Conservation (phyloP, 1,140 invertebrate species). For the Laodelphax striatellus region DNA sequence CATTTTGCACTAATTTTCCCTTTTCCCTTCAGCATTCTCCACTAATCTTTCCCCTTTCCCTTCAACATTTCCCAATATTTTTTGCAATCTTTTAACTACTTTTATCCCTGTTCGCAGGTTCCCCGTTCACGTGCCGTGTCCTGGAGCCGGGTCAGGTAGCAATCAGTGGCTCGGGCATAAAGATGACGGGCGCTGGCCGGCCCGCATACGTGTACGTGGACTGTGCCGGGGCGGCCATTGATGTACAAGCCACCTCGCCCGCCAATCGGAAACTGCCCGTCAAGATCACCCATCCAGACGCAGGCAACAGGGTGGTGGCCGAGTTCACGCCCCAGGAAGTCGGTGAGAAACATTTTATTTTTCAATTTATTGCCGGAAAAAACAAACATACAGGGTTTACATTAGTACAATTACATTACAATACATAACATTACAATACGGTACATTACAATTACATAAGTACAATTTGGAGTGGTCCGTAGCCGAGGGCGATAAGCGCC, state of each 20-base stretch:
- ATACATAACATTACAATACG: too few species aligned
- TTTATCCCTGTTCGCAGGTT: slow-evolving; percentile 39
- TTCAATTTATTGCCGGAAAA: too few species aligned
- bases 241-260: slow-evolving; percentile 64
- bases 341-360: slow-evolving; percentile 38
- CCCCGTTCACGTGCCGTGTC: slow-evolving; percentile 78
- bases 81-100: too few species aligned
- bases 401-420: too few species aligned
- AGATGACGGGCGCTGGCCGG: slow-evolving; percentile 45
- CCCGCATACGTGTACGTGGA: slow-evolving; percentile 47
- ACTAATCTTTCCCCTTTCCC: too few species aligned
- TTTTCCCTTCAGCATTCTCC: too few species aligned
- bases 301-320: slow-evolving; percentile 52
- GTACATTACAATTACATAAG: too few species aligned
- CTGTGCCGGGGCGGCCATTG: slow-evolving; percentile 34
- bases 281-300: slow-evolving; percentile 39
- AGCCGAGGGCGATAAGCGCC: too few species aligned
- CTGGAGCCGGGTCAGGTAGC: slow-evolving; percentile 45
- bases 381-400: too few species aligned
- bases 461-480: too few species aligned
- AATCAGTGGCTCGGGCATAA: slow-evolving; percentile 44
- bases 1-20: too few species aligned
- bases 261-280: slow-evolving; percentile 62
- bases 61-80: too few species aligned
- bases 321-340: slow-evolving; percentile 74